Evolutionary conservation across 2,888 invertebrate genomes (phyloP).

Genomic region (Drosophila quinaria): DNA sequence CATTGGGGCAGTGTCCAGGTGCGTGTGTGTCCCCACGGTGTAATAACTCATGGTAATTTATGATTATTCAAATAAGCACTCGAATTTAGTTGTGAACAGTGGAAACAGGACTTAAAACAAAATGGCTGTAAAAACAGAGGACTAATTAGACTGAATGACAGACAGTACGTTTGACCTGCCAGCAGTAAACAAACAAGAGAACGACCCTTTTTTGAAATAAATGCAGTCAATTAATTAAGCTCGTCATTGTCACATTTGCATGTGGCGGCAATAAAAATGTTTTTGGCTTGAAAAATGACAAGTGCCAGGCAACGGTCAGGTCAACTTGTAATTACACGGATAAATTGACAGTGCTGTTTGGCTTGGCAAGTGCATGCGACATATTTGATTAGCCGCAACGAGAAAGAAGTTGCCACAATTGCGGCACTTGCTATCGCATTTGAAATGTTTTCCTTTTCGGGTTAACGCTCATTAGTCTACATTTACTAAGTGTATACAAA

Average conservation of each 20-base stretch:
- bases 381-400: constrained; percentile 52
- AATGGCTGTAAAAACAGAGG: constrained; percentile 1
- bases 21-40: constrained; percentile 45
- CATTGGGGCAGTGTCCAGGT: constrained; percentile 32
- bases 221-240: constrained; percentile 73
- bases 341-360: constrained; percentile 42
- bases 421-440: constrained; percentile 22
- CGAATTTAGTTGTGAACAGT: constrained; percentile 48
- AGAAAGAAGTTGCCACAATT: constrained; percentile 18
- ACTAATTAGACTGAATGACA: constrained; percentile 72
- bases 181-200: constrained; percentile 37
- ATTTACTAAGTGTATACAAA: constrained; percentile 48
- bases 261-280: constrained; percentile 65
- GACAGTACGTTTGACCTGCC: constrained; percentile 59
- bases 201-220: constrained; percentile 51
- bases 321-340: constrained; percentile 59
- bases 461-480: constrained; percentile 78
- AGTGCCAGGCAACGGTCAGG: constrained; percentile 53
- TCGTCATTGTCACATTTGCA: constrained; percentile 66
- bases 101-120: constrained; percentile 24
- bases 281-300: constrained; percentile 71
- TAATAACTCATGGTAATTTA: constrained; percentile 77
- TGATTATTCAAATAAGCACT: constrained; percentile 63
- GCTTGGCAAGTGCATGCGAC: constrained; percentile 55
- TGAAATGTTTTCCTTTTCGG: constrained; percentile 61